Percentiles rank a stretch among this genome's conserved stretches.
These are phyloP conservation scores for Crotalus viridis DNA, from an alignment of 2,113 vertebrate genomes.

Conservation along the genomic window DNA sequence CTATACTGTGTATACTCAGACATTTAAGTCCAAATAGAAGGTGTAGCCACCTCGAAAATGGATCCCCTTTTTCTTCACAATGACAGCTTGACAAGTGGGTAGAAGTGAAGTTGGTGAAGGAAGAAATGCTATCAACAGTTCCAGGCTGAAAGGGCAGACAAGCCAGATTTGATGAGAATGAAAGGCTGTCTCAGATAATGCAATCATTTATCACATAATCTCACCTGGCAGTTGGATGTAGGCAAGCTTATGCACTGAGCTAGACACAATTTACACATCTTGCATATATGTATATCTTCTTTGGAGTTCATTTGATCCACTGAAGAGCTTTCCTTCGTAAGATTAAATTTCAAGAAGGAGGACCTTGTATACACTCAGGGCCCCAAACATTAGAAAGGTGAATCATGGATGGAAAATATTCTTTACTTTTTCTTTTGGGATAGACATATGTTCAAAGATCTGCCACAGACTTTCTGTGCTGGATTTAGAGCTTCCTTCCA, in stretches of 20 bases:
- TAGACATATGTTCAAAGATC: neutral
- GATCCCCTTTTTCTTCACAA: constrained; percentile 44
- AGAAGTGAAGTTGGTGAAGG: constrained; percentile 68
- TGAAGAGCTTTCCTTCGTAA: constrained; percentile 14
- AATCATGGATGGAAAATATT: neutral
- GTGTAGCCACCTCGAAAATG: constrained; percentile 34
- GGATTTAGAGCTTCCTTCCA: constrained; percentile 56
- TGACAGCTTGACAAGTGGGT: constrained; percentile 68
- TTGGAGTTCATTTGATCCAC: neutral
- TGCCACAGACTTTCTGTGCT: neutral
- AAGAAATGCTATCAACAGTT: constrained; percentile 69
- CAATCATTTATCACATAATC: constrained; percentile 71
- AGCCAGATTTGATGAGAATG: constrained; percentile 71
- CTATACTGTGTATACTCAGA: neutral
- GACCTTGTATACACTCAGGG: neutral
- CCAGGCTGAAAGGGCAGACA: constrained; percentile 70
- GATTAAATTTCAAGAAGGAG: neutral
- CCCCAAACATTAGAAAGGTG: neutral
- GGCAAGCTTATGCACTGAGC: constrained; percentile 42
- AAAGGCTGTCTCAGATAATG: constrained; percentile 70
- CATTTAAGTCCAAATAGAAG: constrained; percentile 5
- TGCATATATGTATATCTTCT: neutral
- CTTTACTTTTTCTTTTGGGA: neutral
- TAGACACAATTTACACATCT: neutral
- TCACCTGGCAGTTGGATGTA: constrained; percentile 53